A percentile compares a stretch with the other conserved stretches of the same genome.
These are phyloP conservation scores for Macrobrachium nipponense DNA, from an alignment of 1,140 invertebrate species.

Conservation along the genomic window DNA sequence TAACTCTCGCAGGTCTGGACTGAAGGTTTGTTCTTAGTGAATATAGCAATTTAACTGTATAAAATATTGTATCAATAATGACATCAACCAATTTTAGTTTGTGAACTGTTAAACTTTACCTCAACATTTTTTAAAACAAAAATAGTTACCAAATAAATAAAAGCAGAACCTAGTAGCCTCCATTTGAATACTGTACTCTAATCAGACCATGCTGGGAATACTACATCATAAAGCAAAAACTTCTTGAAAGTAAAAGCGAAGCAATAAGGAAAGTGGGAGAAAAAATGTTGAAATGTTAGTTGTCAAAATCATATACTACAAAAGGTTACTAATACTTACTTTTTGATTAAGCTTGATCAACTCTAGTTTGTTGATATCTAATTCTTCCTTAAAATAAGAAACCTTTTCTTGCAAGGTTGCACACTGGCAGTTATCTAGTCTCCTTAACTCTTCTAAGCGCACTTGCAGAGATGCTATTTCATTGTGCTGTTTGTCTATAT, in stretches of 20 bases:
- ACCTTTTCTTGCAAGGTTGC: slow-evolving; percentile 18
- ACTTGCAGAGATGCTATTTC: slow-evolving; percentile 37
- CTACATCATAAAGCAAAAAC: no score
- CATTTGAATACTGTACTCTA: no score
- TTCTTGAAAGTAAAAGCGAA: neutral
- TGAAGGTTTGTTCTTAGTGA: no score
- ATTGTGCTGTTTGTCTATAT: slow-evolving; percentile 17
- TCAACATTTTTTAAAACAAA: no score
- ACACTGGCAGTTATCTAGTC: slow-evolving; percentile 27
- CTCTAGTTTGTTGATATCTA: slow-evolving; percentile 35
- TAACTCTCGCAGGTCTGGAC: no score
- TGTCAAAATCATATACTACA: neutral
- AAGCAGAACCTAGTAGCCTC: no score
- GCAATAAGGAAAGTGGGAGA: neutral
- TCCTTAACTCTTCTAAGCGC: slow-evolving; percentile 36
- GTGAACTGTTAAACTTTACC: no score
- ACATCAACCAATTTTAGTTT: no score
- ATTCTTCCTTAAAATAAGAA: slow-evolving; percentile 13
- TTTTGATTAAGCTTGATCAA: slow-evolving; percentile 31
- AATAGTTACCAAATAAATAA: no score
- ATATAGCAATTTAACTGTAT: no score
- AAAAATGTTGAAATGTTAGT: neutral
- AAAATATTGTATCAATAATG: no score
- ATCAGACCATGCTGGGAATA: no score
- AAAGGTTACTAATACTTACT: slow-evolving; percentile 7